These are phyloP conservation scores for Aphelinus certus DNA, from an alignment of 1,140 invertebrate species.

Conservation along the genomic window DNA sequence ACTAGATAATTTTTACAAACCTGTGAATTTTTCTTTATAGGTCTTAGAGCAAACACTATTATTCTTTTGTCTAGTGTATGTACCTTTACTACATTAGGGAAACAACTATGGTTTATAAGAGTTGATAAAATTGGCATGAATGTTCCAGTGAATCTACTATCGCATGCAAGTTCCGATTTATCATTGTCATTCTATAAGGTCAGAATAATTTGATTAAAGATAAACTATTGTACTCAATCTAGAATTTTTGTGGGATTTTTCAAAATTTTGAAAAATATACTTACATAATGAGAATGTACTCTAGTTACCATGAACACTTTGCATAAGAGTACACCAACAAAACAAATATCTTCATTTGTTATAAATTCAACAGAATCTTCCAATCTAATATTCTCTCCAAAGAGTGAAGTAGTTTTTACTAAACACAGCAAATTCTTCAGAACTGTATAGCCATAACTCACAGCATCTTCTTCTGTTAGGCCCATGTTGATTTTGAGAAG, in stretches of 20 bases:
- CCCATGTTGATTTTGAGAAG: neutral
- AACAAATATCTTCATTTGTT: conserved; percentile 25
- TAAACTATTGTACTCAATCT: neutral
- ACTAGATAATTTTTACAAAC: too few species aligned
- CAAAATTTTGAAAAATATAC: too few species aligned
- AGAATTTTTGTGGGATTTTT: neutral
- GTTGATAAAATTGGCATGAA: conserved; percentile 6
- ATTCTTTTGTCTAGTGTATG: neutral
- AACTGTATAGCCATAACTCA: neutral
- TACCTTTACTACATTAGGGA: conserved; percentile 19
- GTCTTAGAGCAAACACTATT: conserved; percentile 5
- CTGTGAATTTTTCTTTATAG: conserved; percentile 26
- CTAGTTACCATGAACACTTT: conserved; percentile 18
- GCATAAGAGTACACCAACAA: conserved; percentile 22
- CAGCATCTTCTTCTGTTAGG: neutral
- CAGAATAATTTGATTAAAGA: too few species aligned
- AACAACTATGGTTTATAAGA: conserved; percentile 20
- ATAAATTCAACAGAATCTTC: neutral
- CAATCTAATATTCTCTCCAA: conserved; percentile 19
- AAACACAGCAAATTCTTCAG: conserved; percentile 21
- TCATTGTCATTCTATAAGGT: conserved; percentile 17
- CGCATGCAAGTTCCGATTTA: too few species aligned
- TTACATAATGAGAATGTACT: conserved; percentile 12
- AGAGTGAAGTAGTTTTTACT: conserved; percentile 14
- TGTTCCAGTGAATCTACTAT: conserved; percentile 4